Evolutionary conservation across 2,888 invertebrate species (phyloP).

Genomic region (Drosophila mimica): DNA sequence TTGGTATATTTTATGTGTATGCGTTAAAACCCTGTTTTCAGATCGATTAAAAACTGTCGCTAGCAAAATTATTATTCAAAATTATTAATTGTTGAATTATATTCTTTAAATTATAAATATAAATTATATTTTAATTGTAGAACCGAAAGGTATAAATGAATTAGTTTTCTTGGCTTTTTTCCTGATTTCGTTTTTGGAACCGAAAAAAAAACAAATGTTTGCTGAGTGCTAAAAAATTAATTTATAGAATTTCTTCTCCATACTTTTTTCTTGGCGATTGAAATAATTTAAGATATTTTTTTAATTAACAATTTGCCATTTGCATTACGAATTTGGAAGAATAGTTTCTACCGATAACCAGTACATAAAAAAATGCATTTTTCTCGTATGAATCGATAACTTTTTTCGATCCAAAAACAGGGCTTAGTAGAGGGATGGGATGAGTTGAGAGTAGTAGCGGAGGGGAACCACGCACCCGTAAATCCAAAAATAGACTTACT

Average conservation of each 20-base stretch:
- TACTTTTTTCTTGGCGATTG: too few relatives aligned
- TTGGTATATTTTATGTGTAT: neutral
- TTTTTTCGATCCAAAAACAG: neutral
- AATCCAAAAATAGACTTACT: constrained; percentile 55
- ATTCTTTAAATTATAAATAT: neutral
- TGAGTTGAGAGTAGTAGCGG: constrained; percentile 4
- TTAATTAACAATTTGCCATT: too few relatives aligned
- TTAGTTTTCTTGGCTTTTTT: neutral
- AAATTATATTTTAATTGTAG: neutral
- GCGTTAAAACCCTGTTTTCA: constrained; percentile 2
- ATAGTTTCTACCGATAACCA: too few relatives aligned
- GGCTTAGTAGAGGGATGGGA: neutral
- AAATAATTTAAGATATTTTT: too few relatives aligned
- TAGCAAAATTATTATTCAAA: neutral
- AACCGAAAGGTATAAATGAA: neutral
- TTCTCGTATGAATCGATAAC: neutral
- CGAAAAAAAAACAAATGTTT: neutral
- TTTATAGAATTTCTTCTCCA: too few relatives aligned
- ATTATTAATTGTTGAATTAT: neutral
- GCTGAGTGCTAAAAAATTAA: too few relatives aligned
- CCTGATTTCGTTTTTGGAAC: neutral
- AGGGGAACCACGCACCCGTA: constrained; percentile 52
- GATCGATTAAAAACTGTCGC: neutral
- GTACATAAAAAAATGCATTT: too few relatives aligned
- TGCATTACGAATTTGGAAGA: too few relatives aligned